Evolutionary conservation across 1,140 invertebrate species (phyloP), one percentile per base, ranked within the genome.

Genomic region (Cephus cinctus): DNA sequence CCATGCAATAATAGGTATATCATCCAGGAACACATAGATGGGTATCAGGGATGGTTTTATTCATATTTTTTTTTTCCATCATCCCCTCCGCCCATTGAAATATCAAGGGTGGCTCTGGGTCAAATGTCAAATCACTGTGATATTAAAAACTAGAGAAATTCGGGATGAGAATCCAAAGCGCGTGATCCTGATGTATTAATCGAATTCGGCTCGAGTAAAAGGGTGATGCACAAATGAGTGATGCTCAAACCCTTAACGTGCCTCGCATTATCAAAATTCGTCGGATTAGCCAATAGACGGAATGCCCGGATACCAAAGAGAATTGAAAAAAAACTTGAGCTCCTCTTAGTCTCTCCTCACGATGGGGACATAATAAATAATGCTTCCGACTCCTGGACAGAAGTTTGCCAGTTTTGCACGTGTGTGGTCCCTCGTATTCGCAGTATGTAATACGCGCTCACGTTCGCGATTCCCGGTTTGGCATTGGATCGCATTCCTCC

Each of bases 401-500:
- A n/a, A n/a, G n/a, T n/a, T n/a, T n/a, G n/a, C n/a, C n/a, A n/a
- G n/a, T n/a, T n/a, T n/a, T 9, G 43, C 23, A 32, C 34, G 44
- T 42, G 47, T 43, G 39, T 42, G 32, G 39, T 43, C 45, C 41
- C 43, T 43, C 23, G 39, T 23, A 45, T 53, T 48, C 43, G 39
- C 39, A n/a, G 43, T 54, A 50, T 47, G 40, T 41, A n/a, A n/a
- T n/a, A n/a, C n/a, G 38, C 43, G 39, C 44, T 39, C 43, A 43
- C 30, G 12, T 34, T 11, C 30, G 15, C 23, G 34, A 38, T 43
- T 47, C 54, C 50, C 47, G 32, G 31, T 56, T 56, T 52, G 50
- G 54, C 42, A 23, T 52, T 43, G 50, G 38, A 43, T 52, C 43
- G 39, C 50, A 56, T 56, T 56, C 54, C 43, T 52, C 54, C 32